Conservation (phyloP, 1,140 invertebrate genomes). For the Planococcus citri region DNA sequence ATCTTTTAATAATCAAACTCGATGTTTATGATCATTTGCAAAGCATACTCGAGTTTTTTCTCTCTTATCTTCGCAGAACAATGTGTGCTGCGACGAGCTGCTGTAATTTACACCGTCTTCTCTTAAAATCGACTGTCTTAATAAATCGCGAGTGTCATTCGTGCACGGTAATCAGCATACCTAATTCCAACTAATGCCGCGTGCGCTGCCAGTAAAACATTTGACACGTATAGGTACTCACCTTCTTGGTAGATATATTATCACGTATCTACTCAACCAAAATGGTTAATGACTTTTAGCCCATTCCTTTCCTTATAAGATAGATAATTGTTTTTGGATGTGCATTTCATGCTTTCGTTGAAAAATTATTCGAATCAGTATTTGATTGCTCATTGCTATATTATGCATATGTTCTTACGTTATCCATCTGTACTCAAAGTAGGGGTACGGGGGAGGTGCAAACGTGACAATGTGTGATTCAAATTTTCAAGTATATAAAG, state of each 20-base stretch:
- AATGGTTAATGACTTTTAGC: not conserved
- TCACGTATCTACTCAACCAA: not conserved
- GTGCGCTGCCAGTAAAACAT: not conserved
- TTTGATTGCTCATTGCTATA: too few species aligned
- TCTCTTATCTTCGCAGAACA: not conserved
- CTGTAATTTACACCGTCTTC: not conserved
- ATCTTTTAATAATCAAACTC: conserved; percentile 12
- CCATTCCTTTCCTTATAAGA: too few species aligned
- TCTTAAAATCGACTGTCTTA: not conserved
- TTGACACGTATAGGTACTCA: too few species aligned
- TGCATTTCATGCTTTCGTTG: not conserved
- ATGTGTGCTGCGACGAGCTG: not conserved
- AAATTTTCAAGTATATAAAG: too few species aligned
- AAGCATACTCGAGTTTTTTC: not conserved
- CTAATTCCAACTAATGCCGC: not conserved
- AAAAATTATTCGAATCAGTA: too few species aligned
- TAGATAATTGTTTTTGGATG: not conserved
- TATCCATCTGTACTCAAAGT: too few species aligned
- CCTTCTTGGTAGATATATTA: not conserved
- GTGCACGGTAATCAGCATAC: too few species aligned
- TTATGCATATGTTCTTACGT: too few species aligned
- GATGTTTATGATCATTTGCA: not conserved
- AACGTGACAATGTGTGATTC: too few species aligned
- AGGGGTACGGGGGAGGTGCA: too few species aligned
- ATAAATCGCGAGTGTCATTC: not conserved